phyloP scores from a whole-genome alignment of 2,797 vertebrate genomes.

The Sebastes steindachneri region DNA sequence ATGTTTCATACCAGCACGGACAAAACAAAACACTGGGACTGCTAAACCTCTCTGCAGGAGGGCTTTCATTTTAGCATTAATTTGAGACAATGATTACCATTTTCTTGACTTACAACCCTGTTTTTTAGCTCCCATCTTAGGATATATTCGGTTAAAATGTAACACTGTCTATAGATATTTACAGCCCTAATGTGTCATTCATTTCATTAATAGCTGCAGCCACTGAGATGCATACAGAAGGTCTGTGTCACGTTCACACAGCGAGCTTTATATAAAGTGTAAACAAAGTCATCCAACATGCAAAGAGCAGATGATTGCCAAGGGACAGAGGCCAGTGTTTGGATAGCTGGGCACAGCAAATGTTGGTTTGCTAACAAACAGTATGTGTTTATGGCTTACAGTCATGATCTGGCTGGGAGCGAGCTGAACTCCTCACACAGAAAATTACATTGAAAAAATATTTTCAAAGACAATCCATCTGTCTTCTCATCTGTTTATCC shows the following conservation, averaged over 20 bases:
- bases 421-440: conserved; percentile 35
- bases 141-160: neutral
- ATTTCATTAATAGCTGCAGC: neutral
- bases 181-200: neutral
- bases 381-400: conserved; percentile 34
- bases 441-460: conserved; percentile 25
- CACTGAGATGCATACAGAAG: neutral
- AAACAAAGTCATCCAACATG: conserved; percentile 9
- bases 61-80: neutral
- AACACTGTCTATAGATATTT: neutral
- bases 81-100: neutral
- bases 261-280: neutral
- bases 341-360: conserved; percentile 3
- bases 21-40: neutral
- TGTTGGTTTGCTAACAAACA: conserved; percentile 40
- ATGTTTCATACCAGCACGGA: neutral
- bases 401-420: conserved; percentile 18
- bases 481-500: conserved; percentile 37
- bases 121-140: neutral
- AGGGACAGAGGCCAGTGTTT: conserved; percentile 15
- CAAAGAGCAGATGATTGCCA: conserved; percentile 10
- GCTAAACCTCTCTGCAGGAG: neutral
- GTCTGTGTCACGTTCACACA: neutral
- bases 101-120: neutral
- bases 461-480: conserved; percentile 58